Evolutionary conservation across 2,113 vertebrate species (phyloP), one percentile per base, ranked within the genome.

Genomic region (Bagarius yarrelli): DNA sequence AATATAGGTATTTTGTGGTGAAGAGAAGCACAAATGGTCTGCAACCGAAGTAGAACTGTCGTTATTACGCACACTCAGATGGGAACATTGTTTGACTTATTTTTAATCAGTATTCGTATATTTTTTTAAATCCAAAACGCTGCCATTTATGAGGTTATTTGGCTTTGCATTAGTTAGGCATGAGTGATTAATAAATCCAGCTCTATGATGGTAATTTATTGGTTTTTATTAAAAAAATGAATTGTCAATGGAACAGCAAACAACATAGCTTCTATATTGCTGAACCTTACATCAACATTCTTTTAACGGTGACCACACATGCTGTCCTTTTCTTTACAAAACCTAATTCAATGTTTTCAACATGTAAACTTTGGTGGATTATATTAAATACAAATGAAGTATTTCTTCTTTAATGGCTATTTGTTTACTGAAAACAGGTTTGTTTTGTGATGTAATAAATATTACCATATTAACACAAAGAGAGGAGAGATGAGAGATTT

Each of bases 301-400:
- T 77, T 72, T 82, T 8, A 67, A 63, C 61, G 34, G 60, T 69
- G 83, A 84, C 78, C 88, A 86, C 81, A 86, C 78, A 80, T 83
- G 66, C 84, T 88, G 76, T 83, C 83, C 55, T 63, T 69, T 87
- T 77, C 85, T 85, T 78, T 87, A 87, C 87, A 87, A 79, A 79
- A 83, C 84, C 79, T 87, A 80, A 85, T 89, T 89, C 92, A 87
- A 91, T 85, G 87, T 88, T 91, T 90, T 81, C 86, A 83, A 83
- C 19, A 34, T 92, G 90, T 92, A 90, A 90, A 82, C 91, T 91
- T 90, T 90, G 91, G 90, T 92, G 90, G 89, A 89, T 88, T 92
- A 85, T 87, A 92, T 89, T 92, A 91, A 93, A 80, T 80, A 72
- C 18, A 80, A 61, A 40, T 80, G 18, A 72, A 83, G 47, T 79